phyloP scores from a whole-genome alignment of 1,140 invertebrate genomes.

The Dreissena rostriformis region DNA sequence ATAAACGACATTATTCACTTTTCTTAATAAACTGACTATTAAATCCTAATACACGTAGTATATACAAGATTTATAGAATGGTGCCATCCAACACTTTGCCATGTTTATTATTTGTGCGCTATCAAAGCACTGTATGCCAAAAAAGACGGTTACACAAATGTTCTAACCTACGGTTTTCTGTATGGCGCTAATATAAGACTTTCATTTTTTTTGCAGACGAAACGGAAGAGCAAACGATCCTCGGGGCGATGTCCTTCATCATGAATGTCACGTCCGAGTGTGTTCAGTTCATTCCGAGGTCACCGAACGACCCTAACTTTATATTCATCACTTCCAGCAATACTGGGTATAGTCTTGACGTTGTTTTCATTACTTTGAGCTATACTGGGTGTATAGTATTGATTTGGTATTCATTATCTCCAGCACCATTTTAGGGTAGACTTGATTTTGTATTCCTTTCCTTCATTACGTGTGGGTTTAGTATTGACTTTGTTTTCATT shows the following conservation, averaged over 20 bases:
- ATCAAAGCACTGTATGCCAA: neutral
- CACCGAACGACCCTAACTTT: conserved; percentile 6
- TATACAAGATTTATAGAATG: neutral
- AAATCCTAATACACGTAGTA: neutral
- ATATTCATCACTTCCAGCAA: conserved; percentile 10
- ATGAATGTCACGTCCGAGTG: conserved; percentile 3
- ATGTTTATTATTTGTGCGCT: neutral
- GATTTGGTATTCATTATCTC: neutral
- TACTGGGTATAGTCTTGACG: neutral
- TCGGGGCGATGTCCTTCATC: conserved; percentile 9
- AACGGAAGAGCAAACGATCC: conserved; percentile 4
- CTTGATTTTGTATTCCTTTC: conserved; percentile 23
- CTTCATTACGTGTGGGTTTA: neutral
- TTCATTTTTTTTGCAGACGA: neutral
- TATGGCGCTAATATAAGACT: neutral
- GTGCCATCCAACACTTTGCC: neutral
- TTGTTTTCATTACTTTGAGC: neutral
- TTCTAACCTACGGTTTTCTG: neutral
- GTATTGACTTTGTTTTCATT: neutral
- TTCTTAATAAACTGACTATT: neutral
- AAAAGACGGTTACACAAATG: neutral
- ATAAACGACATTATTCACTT: too few relatives aligned
- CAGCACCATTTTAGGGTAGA: neutral
- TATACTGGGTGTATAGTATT: neutral
- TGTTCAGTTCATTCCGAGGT: conserved; percentile 10